These are phyloP conservation scores for Nephrotoma appendiculata DNA, from an alignment of 2,888 invertebrate species.

Conservation along the genomic window DNA sequence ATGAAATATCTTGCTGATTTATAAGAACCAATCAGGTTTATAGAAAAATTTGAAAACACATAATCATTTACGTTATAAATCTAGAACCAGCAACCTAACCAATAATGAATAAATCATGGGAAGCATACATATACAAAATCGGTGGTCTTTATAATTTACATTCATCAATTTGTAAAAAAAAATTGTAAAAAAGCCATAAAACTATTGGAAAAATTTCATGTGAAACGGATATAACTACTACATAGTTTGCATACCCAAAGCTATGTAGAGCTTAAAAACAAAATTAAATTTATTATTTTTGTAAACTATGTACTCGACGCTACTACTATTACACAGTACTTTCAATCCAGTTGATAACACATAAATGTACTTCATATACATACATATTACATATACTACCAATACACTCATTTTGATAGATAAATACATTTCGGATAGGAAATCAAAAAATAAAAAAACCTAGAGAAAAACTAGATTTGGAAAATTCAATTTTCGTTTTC, in stretches of 20 bases:
- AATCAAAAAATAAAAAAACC: too few relatives aligned
- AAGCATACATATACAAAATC: neutral
- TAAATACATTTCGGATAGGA: neutral
- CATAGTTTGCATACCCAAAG: neutral
- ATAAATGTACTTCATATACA: too few relatives aligned
- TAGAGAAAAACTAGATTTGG: neutral
- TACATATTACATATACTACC: too few relatives aligned
- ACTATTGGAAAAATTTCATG: neutral
- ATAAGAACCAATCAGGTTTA: too few relatives aligned
- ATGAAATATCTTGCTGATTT: too few relatives aligned
- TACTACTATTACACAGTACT: neutral
- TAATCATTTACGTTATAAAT: neutral
- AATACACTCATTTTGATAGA: neutral
- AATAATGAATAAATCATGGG: neutral
- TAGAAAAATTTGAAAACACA: neutral
- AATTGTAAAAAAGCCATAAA: neutral
- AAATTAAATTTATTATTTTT: neutral
- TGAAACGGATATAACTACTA: neutral
- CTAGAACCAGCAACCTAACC: neutral
- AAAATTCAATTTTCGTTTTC: neutral
- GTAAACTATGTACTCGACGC: neutral
- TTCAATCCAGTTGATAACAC: too few relatives aligned
- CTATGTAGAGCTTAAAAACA: too few relatives aligned
- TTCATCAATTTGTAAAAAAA: neutral
- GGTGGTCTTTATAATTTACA: neutral